Conservation (phyloP, 1,140 invertebrate species). For the Papilio xuthus region DNA sequence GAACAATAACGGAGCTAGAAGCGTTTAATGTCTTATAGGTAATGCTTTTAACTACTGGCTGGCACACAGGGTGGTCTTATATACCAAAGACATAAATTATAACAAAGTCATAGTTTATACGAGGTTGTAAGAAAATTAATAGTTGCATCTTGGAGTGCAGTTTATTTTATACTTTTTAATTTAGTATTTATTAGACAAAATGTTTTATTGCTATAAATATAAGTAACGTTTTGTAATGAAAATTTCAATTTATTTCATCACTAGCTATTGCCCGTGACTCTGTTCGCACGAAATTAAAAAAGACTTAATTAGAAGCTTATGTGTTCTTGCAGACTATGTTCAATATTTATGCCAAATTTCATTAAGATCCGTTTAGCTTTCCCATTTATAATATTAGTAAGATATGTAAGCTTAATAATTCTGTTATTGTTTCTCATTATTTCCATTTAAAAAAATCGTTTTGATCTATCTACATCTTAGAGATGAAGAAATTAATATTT, state of each 20-base stretch:
- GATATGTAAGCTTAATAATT: too few species aligned
- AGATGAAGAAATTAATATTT: constrained; percentile 5
- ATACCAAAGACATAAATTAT: constrained; percentile 26
- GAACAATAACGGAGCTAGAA: constrained; percentile 46
- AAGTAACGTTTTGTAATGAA: too few species aligned
- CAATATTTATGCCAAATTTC: too few species aligned
- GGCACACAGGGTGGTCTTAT: constrained; percentile 18
- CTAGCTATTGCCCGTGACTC: too few species aligned
- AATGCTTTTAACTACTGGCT: constrained; percentile 46
- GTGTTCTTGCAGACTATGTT: too few species aligned
- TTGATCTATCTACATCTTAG: not conserved
- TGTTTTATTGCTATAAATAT: too few species aligned
- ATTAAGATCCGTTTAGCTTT: too few species aligned
- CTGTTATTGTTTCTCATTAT: not conserved
- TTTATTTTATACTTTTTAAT: not conserved
- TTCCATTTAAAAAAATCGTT: not conserved
- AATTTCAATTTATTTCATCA: too few species aligned
- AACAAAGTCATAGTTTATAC: constrained; percentile 28
- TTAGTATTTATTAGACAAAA: too few species aligned
- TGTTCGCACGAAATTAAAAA: too few species aligned
- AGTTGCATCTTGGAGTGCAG: not conserved
- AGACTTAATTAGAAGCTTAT: too few species aligned
- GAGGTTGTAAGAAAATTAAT: not conserved
- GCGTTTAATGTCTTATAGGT: constrained; percentile 47
- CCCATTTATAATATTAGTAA: too few species aligned